Evolutionary conservation across 2,113 vertebrate genomes (phyloP).

Genomic region (Microcebus murinus): DNA sequence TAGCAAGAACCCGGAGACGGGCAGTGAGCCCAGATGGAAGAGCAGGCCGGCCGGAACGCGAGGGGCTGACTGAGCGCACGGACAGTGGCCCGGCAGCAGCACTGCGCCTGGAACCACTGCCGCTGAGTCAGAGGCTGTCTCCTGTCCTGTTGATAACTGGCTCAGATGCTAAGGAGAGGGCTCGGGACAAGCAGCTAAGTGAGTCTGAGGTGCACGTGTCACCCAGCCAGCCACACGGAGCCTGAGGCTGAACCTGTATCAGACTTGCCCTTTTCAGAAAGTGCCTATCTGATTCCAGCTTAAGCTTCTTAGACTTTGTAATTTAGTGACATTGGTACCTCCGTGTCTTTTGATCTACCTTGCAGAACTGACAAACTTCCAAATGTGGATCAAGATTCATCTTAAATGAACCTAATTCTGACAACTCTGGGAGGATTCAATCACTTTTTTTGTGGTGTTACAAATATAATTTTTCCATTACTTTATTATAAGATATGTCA

Average conservation of each 20-base stretch:
- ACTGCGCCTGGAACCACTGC: not conserved
- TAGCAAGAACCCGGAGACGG: not conserved
- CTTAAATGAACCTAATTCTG: not conserved
- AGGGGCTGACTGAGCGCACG: not conserved
- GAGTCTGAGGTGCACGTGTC: not conserved
- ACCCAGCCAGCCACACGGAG: not conserved
- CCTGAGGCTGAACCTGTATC: not conserved
- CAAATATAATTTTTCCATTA: not conserved
- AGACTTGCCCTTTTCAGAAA: not conserved
- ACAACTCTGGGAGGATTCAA: not conserved
- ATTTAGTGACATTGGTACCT: not conserved
- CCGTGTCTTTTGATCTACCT: not conserved
- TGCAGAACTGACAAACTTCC: not conserved
- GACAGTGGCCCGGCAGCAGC: not conserved
- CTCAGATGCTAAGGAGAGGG: not conserved
- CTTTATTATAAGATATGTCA: not conserved
- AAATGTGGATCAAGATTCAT: not conserved
- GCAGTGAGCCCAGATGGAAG: not conserved
- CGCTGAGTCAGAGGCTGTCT: not conserved
- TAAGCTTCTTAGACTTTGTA: not conserved
- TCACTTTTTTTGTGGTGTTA: not conserved
- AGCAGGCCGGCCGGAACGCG: not conserved
- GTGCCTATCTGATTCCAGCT: not conserved
- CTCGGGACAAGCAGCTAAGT: not conserved
- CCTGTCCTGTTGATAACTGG: not conserved